Conservation (phyloP, 1,140 invertebrate species). For the Chelonus insularis region DNA sequence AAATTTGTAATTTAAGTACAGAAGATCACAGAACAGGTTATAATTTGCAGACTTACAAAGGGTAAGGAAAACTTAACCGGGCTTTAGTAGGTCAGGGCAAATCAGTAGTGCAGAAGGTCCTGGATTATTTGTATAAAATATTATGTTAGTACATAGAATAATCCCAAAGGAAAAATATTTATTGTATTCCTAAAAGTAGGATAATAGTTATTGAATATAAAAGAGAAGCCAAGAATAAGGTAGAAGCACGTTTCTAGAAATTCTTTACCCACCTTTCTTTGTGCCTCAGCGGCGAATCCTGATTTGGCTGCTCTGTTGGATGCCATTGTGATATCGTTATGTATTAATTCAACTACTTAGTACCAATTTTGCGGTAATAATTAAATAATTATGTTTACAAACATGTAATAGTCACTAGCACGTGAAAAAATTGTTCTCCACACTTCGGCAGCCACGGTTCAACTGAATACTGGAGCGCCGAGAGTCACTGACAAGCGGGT, state of each 20-base stretch:
- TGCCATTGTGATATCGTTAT: slow-evolving; percentile 80
- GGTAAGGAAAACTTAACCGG: slow-evolving; percentile 26
- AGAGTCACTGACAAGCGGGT: slow-evolving; percentile 32
- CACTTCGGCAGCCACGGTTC: slow-evolving; percentile 38
- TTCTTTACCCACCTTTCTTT: slow-evolving; percentile 73
- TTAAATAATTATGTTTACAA: background rate
- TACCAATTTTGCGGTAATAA: slow-evolving; percentile 1
- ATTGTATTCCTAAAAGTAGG: too few species aligned
- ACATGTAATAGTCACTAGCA: background rate
- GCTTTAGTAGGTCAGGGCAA: slow-evolving; percentile 29
- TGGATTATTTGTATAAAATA: too few species aligned
- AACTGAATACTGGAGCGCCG: slow-evolving; percentile 38
- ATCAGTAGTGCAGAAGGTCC: background rate
- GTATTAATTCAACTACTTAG: too few species aligned
- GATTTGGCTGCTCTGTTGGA: slow-evolving; percentile 88
- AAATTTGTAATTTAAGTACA: too few species aligned
- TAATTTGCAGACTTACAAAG: slow-evolving; percentile 12
- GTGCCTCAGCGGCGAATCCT: slow-evolving; percentile 91
- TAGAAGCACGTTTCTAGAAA: too few species aligned
- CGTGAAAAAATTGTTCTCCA: slow-evolving; percentile 17
- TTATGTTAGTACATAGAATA: too few species aligned
- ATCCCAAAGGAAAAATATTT: too few species aligned
- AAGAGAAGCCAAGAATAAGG: too few species aligned
- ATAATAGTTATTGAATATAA: too few species aligned
- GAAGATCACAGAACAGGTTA: background rate